These are phyloP conservation scores for Alouatta palliata DNA, from an alignment of 2,113 vertebrate genomes.

Conservation along the genomic window DNA sequence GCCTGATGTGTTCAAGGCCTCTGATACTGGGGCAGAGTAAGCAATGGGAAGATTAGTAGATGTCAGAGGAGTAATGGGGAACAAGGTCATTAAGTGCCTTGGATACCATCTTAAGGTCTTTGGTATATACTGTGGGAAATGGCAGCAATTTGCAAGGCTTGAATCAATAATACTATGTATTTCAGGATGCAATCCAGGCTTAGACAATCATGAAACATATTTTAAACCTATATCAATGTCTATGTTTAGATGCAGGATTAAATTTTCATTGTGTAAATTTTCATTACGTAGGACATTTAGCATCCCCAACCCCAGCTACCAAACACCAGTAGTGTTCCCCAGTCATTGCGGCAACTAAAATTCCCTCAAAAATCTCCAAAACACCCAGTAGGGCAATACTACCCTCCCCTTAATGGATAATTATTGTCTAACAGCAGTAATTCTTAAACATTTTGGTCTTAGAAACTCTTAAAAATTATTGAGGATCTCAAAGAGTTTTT, in stretches of 20 bases:
- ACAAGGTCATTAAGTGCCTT: neutral
- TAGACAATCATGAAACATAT: neutral
- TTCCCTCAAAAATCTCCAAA: neutral
- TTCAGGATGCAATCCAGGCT: neutral
- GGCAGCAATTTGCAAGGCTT: neutral
- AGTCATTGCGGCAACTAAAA: neutral
- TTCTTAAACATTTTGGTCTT: neutral
- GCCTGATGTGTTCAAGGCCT: too few relatives aligned
- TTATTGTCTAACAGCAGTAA: neutral
- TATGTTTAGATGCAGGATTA: neutral
- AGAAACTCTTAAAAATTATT: neutral
- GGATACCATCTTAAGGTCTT: neutral
- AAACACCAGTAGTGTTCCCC: neutral
- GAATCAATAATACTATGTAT: neutral
- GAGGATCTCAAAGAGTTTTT: slow-evolving; percentile 20
- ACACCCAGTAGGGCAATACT: neutral
- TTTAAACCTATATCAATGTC: neutral
- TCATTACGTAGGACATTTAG: neutral
- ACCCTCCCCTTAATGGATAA: neutral
- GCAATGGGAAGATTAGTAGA: neutral
- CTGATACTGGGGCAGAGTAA: neutral
- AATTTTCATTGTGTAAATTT: neutral
- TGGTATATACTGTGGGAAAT: neutral
- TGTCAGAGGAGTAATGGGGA: neutral
- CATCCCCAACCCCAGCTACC: neutral